Conservation (phyloP, 1,140 invertebrate genomes). For the Drosophila nasuta region DNA sequence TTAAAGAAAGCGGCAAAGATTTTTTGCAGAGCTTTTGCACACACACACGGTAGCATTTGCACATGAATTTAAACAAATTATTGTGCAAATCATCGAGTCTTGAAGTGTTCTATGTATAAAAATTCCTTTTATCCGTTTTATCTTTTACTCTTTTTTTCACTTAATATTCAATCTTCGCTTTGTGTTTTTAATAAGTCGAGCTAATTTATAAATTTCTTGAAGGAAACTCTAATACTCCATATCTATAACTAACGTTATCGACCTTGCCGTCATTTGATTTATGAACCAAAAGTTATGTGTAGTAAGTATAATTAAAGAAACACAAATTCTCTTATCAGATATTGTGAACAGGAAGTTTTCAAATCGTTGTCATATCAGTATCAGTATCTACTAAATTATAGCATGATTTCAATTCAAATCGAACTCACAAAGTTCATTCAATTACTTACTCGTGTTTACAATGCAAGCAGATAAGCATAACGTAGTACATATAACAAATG, state of each 20-base stretch:
- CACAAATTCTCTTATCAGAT: conserved; percentile 29
- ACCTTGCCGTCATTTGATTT: background rate
- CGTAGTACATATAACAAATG: background rate
- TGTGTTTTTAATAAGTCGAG: background rate
- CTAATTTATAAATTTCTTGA: background rate
- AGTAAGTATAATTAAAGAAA: background rate
- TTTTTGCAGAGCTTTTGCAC: background rate
- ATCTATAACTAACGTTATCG: conserved; percentile 5
- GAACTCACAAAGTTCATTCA: conserved; percentile 30
- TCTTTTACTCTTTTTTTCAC: too few relatives aligned
- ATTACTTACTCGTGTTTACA: conserved; percentile 9
- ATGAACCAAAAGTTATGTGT: conserved; percentile 4
- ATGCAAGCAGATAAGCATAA: background rate
- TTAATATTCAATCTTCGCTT: background rate
- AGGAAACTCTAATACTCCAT: background rate
- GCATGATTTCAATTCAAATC: conserved; percentile 25
- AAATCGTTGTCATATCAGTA: conserved; percentile 41
- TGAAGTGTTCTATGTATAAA: background rate
- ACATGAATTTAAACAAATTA: background rate
- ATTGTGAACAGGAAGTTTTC: conserved; percentile 32
- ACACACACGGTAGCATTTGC: background rate
- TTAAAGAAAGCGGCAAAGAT: background rate
- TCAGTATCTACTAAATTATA: conserved; percentile 29
- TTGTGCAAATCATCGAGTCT: conserved; percentile 1
- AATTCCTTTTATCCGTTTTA: too few relatives aligned